A percentile compares a stretch with the other conserved stretches of the same genome.
These are phyloP conservation scores for Grammomys surdaster DNA, from an alignment of 2,113 vertebrate genomes.

Conservation along the genomic window DNA sequence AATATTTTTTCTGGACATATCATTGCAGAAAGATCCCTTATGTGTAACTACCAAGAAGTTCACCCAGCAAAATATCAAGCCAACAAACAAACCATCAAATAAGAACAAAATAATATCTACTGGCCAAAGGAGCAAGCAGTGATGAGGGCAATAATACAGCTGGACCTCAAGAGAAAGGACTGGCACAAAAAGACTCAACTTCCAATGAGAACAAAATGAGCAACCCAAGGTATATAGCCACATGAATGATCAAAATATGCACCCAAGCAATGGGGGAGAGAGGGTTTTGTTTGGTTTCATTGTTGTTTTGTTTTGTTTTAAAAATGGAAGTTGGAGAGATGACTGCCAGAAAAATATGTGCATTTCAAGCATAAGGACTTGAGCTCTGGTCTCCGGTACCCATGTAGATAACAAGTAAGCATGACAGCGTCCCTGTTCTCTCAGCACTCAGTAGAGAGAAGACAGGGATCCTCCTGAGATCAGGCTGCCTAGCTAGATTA, in stretches of 20 bases:
- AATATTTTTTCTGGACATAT: not conserved
- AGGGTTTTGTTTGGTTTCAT: not conserved
- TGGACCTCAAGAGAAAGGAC: not conserved
- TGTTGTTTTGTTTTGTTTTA: not conserved
- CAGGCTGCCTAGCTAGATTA: not conserved
- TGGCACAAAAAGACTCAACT: not conserved
- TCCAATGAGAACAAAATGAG: not conserved
- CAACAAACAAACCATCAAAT: slow-evolving; percentile 1
- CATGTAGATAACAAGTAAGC: too few species aligned
- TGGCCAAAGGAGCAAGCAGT: not conserved
- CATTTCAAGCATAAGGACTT: not conserved
- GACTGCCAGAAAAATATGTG: too few species aligned
- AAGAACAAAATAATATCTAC: not conserved
- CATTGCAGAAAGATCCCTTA: not conserved
- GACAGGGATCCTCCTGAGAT: not conserved
- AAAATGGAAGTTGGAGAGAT: not conserved
- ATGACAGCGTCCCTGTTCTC: not conserved
- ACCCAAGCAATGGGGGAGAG: not conserved
- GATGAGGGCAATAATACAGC: not conserved
- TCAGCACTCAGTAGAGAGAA: not conserved
- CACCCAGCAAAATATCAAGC: not conserved
- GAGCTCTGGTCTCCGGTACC: not conserved
- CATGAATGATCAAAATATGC: not conserved
- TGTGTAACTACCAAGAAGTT: not conserved
- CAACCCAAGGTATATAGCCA: not conserved